Evolutionary conservation across 2,797 vertebrate genomes (phyloP).

Genomic region (Ceryle rudis): DNA sequence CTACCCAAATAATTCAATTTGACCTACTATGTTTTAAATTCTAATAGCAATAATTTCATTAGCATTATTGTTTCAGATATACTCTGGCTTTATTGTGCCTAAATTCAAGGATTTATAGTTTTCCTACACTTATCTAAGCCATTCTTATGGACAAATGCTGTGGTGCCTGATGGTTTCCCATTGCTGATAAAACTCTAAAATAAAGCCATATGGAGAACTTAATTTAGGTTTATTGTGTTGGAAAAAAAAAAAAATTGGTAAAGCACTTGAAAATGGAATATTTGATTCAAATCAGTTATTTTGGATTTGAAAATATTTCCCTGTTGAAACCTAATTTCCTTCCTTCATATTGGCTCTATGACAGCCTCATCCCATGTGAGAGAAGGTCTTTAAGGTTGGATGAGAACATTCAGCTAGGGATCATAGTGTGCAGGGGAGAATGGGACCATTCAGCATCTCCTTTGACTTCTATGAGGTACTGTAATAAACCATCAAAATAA

Average conservation of each 20-base stretch:
- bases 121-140: not conserved
- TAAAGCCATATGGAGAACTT: not conserved
- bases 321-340: not conserved
- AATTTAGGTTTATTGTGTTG: not conserved
- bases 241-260: rapidly evolving
- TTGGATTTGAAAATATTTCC: not conserved
- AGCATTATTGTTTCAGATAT: not conserved
- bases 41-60: not conserved
- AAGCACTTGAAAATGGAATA: not conserved
- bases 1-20: not conserved
- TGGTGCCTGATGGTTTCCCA: not conserved
- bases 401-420: not conserved
- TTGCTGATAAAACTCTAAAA: not conserved
- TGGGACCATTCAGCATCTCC: not conserved
- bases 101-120: not conserved
- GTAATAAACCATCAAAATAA: not conserved
- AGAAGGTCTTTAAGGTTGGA: not conserved
- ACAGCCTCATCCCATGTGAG: not conserved
- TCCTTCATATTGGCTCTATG: not conserved
- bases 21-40: not conserved
- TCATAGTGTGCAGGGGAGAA: not conserved
- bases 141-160: not conserved
- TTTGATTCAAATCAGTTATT: conserved; percentile 5
- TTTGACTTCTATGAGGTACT: not conserved
- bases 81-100: not conserved